Evolutionary conservation across 2,113 vertebrate genomes (phyloP).

Genomic region (Ophiodon elongatus): DNA sequence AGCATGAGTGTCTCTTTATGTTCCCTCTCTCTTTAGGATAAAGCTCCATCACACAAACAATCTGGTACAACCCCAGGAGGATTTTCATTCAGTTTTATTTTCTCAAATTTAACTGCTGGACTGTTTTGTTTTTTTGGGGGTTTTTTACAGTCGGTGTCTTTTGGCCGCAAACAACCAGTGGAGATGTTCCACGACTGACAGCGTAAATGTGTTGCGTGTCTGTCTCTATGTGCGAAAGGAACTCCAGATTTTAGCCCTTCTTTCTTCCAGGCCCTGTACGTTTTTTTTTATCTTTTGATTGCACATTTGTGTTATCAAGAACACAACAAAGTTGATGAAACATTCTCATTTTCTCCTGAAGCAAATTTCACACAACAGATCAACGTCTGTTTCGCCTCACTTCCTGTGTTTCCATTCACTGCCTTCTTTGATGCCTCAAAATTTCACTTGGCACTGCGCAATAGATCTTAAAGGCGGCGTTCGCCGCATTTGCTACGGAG

Average conservation of each 20-base stretch:
- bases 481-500: conserved; percentile 9
- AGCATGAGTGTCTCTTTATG: conserved; percentile 25
- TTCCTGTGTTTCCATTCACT: conserved; percentile 9
- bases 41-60: conserved; percentile 19
- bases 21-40: conserved; percentile 21
- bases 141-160: background rate
- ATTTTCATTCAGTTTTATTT: conserved; percentile 32
- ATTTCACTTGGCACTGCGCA: conserved; percentile 20
- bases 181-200: background rate
- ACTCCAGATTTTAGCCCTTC: background rate
- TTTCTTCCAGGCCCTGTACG: background rate
- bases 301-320: conserved; percentile 2
- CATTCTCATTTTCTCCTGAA: conserved; percentile 11
- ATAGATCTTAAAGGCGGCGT: conserved; percentile 12
- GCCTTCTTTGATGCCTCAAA: conserved; percentile 40
- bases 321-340: background rate
- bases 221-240: background rate
- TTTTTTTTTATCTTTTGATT: background rate
- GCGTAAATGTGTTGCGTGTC: background rate
- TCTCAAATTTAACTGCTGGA: conserved; percentile 12
- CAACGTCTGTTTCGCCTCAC: conserved; percentile 5
- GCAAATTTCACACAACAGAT: background rate
- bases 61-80: background rate
- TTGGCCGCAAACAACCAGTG: background rate
- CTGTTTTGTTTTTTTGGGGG: conserved; percentile 4